A percentile compares a stretch with the other conserved stretches of the same genome.
These are phyloP conservation scores for Helobdella robusta DNA, from an alignment of 2,888 invertebrate species.

Conservation along the genomic window DNA sequence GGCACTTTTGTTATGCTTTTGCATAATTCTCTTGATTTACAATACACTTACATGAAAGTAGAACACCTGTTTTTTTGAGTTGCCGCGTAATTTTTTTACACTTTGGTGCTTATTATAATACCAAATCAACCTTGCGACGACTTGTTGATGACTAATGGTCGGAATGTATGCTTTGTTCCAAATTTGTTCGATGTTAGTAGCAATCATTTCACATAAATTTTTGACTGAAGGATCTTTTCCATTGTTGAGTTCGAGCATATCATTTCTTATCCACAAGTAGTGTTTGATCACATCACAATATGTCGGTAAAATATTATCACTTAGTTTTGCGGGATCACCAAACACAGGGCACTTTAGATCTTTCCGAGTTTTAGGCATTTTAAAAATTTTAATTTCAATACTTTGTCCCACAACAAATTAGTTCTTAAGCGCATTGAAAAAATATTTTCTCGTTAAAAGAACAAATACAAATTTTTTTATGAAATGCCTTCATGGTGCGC, in stretches of 20 bases:
- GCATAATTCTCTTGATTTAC: not conserved
- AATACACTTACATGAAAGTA: not conserved
- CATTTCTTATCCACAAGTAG: too few species aligned
- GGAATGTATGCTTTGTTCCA: too few species aligned
- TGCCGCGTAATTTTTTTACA: not conserved
- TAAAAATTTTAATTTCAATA: too few species aligned
- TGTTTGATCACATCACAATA: not conserved
- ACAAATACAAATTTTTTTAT: too few species aligned
- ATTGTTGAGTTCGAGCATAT: slow-evolving; percentile 3
- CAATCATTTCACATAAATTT: not conserved
- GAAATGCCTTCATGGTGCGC: too few species aligned
- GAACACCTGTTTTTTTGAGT: not conserved
- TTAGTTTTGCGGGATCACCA: slow-evolving; percentile 1
- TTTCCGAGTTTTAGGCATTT: not conserved
- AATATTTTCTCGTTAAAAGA: too few species aligned
- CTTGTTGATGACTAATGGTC: too few species aligned
- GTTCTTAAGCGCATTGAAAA: too few species aligned
- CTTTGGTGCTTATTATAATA: too few species aligned
- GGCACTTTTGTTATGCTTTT: not conserved
- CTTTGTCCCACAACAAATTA: too few species aligned
- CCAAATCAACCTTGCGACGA: too few species aligned
- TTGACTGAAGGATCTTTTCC: not conserved
- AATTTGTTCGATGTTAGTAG: not conserved
- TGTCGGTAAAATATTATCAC: not conserved
- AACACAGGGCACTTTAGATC: not conserved